Base-by-base conservation (phyloP, 2,888 invertebrate genomes). In the Bursaphelenchus okinawaensis region DNA sequence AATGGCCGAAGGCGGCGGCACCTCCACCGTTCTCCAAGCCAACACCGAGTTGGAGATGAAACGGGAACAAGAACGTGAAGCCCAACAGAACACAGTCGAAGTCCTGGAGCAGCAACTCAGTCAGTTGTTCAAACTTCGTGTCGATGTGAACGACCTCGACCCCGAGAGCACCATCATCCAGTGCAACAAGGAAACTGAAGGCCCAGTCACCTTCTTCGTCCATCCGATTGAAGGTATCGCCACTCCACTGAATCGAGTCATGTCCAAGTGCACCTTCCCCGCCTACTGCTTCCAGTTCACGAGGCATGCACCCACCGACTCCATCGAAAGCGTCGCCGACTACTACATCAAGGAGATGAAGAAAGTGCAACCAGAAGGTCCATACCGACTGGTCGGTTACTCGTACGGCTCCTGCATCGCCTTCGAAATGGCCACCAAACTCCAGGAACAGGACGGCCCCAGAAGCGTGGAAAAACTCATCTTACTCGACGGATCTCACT, bases 381-480 rank as follows among this genome's bases (percentile, higher is more conserved):
- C 94, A 3, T 94, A 92, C 86, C 88, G 89, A 59, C 85, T 98
- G 71, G 88, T 91, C 54, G 96, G 95, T 1, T 96, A 98, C 85
- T 96, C 95, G 0, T 95, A 91, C 84, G 96, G 98, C 69, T 91
- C 92, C 52, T 89, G 90, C 75, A 90, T 96, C 31, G 93, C 93
- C 20, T 91, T 93, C 83, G 95, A 95, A 86, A 94, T 96, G 89
- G 91, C 91, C 26, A 85, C 90, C 29, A 90, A 91, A 83, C 85
- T 95, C 62, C 91, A 92, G 83, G 70, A 65, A 63, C 86, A 67
- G 7, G 78, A 80, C 52, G 81, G 79, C 55, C 60, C 68, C 19
- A 74, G 77, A n/a, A 70, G 78, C 26, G 81, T 84, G 23, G 76
- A 79, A 29, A 72, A 87, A 56, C 85, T 93, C 40, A 88, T 90